Percentiles rank a stretch among this genome's conserved stretches.
phyloP scores from a whole-genome alignment of 2,113 vertebrate species.

The Halcyon senegalensis region DNA sequence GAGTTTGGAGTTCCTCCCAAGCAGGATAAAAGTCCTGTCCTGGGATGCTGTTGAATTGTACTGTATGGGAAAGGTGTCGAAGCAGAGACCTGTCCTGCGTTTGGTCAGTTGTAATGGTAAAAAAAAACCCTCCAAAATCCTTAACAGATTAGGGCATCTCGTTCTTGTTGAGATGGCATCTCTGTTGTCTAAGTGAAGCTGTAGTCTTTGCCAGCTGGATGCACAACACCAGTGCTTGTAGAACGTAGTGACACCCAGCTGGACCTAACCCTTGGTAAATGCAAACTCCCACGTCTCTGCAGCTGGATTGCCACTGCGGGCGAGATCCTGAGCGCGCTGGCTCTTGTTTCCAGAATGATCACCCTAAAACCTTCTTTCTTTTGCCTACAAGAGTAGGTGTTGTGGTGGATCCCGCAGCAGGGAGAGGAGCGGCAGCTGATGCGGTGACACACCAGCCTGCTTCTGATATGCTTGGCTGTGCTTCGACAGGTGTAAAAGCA shows the following conservation, averaged over 20 bases:
- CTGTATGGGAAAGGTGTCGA: background rate
- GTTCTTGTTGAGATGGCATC: background rate
- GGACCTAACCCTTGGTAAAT: background rate
- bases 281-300: background rate
- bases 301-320: background rate
- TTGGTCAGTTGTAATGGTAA: background rate
- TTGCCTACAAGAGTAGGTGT: background rate
- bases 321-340: background rate
- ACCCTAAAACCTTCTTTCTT: background rate
- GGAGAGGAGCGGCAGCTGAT: background rate
- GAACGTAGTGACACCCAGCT: accelerated
- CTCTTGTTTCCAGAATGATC: background rate
- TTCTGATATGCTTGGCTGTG: background rate
- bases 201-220: background rate
- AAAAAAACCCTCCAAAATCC: background rate
- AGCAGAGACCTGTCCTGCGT: background rate
- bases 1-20: background rate
- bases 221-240: accelerated
- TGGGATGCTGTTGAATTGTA: background rate
- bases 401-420: background rate
- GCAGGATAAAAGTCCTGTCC: background rate
- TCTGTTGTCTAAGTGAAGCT: background rate
- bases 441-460: background rate
- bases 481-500: background rate
- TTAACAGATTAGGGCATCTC: background rate